Evolutionary conservation across 2,113 vertebrate genomes (phyloP).

Genomic region (Gallinago undulata): DNA sequence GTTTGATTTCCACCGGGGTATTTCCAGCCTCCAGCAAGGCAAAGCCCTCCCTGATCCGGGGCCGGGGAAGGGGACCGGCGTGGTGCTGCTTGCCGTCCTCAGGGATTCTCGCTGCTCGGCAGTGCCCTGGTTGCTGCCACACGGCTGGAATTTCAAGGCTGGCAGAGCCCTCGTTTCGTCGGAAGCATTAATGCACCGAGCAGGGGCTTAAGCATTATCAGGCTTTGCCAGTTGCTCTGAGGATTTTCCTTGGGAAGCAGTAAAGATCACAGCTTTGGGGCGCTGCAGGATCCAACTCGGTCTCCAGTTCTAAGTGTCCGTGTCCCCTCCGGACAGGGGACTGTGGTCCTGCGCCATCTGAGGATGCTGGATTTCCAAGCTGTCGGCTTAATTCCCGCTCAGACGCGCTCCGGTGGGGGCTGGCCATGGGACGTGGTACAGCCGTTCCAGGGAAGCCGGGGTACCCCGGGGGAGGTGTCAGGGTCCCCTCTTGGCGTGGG

Average conservation of each 20-base stretch:
- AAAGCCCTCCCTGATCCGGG: fast-evolving
- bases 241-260: neutral
- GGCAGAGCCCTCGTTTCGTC: neutral
- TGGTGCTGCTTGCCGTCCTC: neutral
- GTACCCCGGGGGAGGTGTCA: neutral
- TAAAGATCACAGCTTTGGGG: neutral
- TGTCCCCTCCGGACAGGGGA: fast-evolving
- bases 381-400: fast-evolving
- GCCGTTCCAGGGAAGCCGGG: neutral
- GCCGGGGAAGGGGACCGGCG: fast-evolving
- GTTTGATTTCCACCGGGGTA: fast-evolving
- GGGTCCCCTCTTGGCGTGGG: neutral
- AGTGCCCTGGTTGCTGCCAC: fast-evolving
- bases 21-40: neutral
- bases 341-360: fast-evolving
- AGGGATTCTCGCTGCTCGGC: neutral
- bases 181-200: neutral
- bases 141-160: neutral
- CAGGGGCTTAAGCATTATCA: neutral
- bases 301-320: fast-evolving
- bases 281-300: fast-evolving
- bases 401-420: fast-evolving
- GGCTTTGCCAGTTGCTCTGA: neutral
- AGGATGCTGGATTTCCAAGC: neutral
- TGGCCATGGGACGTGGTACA: neutral